Conservation (phyloP, 2,113 vertebrate species). For the Pseudopipra pipra region DNA sequence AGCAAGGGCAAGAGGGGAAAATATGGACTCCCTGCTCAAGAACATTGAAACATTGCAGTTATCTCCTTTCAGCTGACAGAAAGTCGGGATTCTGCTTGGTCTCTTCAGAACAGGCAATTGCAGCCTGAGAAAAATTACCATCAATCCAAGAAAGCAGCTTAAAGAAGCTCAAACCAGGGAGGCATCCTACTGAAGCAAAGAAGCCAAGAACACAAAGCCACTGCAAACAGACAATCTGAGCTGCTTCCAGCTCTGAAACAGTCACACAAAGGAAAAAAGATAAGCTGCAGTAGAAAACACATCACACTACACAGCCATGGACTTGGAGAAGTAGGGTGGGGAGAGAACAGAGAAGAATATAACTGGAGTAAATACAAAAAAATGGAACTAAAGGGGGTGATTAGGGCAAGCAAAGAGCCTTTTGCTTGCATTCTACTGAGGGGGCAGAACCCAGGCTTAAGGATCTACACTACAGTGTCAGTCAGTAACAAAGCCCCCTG, state of each 20-base stretch:
- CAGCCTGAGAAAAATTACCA: neutral
- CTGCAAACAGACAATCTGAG: neutral
- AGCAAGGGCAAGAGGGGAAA: neutral
- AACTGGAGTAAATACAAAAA: neutral
- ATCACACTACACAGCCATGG: accelerated
- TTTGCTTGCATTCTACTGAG: neutral
- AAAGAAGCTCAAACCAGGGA: neutral
- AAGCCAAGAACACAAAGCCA: neutral
- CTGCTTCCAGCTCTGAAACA: neutral
- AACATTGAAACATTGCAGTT: neutral
- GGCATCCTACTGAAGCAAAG: neutral
- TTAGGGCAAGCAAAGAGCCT: neutral
- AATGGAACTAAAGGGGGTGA: neutral
- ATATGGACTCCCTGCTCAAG: neutral
- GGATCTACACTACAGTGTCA: neutral
- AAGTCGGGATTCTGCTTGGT: neutral
- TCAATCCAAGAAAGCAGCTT: neutral
- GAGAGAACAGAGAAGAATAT: neutral
- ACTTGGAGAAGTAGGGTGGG: neutral
- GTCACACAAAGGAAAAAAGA: neutral
- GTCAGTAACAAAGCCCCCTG: neutral
- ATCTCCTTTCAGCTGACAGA: neutral
- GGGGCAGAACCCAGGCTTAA: neutral
- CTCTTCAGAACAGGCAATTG: neutral
- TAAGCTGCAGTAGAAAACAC: neutral